These are phyloP conservation scores for Anolis sagrei DNA, from an alignment of 2,113 vertebrate genomes.

Conservation along the genomic window DNA sequence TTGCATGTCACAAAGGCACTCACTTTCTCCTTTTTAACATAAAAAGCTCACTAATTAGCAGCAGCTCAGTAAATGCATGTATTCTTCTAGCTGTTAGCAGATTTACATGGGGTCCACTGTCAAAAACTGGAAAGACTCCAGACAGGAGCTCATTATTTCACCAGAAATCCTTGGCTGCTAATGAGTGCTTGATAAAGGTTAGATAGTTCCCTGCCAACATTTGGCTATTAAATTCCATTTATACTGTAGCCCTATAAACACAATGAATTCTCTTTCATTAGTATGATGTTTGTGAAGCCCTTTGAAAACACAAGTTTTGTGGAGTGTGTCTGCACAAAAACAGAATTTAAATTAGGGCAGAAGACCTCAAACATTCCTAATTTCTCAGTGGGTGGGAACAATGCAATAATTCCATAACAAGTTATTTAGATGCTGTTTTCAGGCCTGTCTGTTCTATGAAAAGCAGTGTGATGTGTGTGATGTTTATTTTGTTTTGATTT, in stretches of 20 bases:
- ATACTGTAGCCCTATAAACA: constrained; percentile 63
- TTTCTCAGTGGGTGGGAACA: constrained; percentile 51
- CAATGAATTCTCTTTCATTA: constrained; percentile 68
- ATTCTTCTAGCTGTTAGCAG: constrained; percentile 59
- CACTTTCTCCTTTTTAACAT: constrained; percentile 24
- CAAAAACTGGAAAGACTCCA: constrained; percentile 60
- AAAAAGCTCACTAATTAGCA: constrained; percentile 51
- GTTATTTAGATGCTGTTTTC: constrained; percentile 46
- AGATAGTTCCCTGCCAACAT: constrained; percentile 57
- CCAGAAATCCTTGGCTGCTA: constrained; percentile 59
- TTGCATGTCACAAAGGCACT: constrained; percentile 41
- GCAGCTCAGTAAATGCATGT: constrained; percentile 44
- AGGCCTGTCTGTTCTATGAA: constrained; percentile 42
- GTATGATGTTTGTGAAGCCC: constrained; percentile 46
- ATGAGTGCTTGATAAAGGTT: constrained; percentile 65
- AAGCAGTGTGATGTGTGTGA: background rate
- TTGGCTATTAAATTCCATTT: constrained; percentile 70
- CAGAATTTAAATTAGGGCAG: constrained; percentile 61
- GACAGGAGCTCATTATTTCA: constrained; percentile 64
- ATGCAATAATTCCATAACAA: constrained; percentile 43
- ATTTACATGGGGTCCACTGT: constrained; percentile 48
- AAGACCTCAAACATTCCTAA: constrained; percentile 48
- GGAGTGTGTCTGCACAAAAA: constrained; percentile 60
- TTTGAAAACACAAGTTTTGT: constrained; percentile 63
- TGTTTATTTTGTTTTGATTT: background rate